phyloP scores from a whole-genome alignment of 2,888 invertebrate species.

The Dynastes grantii region DNA sequence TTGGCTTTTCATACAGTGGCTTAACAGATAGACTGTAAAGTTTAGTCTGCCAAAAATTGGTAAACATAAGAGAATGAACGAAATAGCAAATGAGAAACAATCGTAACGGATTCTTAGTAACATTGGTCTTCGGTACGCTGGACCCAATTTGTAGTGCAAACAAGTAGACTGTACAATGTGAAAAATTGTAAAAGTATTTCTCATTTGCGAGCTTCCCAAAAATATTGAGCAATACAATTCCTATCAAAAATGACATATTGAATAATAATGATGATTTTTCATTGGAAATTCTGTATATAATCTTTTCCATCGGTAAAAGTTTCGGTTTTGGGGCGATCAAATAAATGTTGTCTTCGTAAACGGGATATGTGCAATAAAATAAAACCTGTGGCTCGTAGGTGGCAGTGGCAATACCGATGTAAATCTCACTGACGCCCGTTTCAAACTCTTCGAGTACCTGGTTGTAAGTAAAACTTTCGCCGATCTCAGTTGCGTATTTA shows the following conservation, averaged over 20 bases:
- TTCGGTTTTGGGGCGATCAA: slow-evolving; percentile 47
- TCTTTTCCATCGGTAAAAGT: neutral
- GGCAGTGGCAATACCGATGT: slow-evolving; percentile 40
- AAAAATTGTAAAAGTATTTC: slow-evolving; percentile 15
- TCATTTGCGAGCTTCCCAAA: slow-evolving; percentile 17
- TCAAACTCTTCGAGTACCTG: slow-evolving; percentile 43
- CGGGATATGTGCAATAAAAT: slow-evolving; percentile 46
- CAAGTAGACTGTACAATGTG: slow-evolving; percentile 12
- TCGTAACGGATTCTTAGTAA: slow-evolving; percentile 17
- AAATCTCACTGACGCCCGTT: slow-evolving; percentile 41
- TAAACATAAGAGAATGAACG: slow-evolving; percentile 35
- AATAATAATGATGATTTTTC: slow-evolving; percentile 1
- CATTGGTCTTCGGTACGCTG: neutral
- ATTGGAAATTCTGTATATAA: neutral
- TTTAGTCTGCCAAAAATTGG: slow-evolving; percentile 42
- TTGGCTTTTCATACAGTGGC: slow-evolving; percentile 43
- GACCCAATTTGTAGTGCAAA: slow-evolving; percentile 31
- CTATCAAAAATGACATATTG: slow-evolving; percentile 14
- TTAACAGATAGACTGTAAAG: slow-evolving; percentile 41
- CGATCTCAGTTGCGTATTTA: slow-evolving; percentile 35
- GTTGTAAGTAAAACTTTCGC: slow-evolving; percentile 31
- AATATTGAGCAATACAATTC: slow-evolving; percentile 13
- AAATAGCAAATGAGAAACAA: slow-evolving; percentile 32
- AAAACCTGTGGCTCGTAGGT: slow-evolving; percentile 26
- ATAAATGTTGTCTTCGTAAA: slow-evolving; percentile 35